Conservation (phyloP, 2,113 vertebrate genomes). For the Osmerus mordax region DNA sequence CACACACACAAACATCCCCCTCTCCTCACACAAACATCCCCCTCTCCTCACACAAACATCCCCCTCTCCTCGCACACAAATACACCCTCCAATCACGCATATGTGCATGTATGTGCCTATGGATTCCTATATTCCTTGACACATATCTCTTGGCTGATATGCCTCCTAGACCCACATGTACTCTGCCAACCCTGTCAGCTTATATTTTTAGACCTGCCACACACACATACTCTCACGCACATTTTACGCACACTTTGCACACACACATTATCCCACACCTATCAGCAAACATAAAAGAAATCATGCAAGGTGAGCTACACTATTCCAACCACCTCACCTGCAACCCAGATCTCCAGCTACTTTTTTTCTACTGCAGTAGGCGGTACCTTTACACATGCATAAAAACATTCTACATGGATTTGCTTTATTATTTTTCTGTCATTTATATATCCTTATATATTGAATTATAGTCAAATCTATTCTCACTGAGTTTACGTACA, state of each 20-base stretch:
- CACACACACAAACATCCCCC: background rate
- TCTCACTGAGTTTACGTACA: too few species aligned
- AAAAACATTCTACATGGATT: too few species aligned
- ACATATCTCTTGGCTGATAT: constrained; percentile 26
- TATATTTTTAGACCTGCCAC: constrained; percentile 39
- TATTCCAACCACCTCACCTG: too few species aligned
- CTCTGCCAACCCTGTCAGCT: constrained; percentile 41
- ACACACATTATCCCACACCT: too few species aligned
- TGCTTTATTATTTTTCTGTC: too few species aligned
- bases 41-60: background rate
- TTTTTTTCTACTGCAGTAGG: too few species aligned
- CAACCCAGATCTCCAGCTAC: too few species aligned
- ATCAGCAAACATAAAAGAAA: constrained; percentile 12
- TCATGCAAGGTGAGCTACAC: background rate
- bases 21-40: background rate
- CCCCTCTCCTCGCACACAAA: background rate
- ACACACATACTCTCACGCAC: constrained; percentile 12
- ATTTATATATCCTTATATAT: too few species aligned
- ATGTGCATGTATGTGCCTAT: constrained; percentile 17
- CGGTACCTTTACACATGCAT: too few species aligned
- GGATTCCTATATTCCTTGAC: constrained; percentile 26
- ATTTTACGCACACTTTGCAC: too few species aligned
- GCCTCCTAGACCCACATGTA: constrained; percentile 24
- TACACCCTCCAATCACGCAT: constrained; percentile 15
- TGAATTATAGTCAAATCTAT: too few species aligned